Base-by-base conservation (phyloP, 53 echinoderm and acorn worm species). In the Stichopus horrens region DNA sequence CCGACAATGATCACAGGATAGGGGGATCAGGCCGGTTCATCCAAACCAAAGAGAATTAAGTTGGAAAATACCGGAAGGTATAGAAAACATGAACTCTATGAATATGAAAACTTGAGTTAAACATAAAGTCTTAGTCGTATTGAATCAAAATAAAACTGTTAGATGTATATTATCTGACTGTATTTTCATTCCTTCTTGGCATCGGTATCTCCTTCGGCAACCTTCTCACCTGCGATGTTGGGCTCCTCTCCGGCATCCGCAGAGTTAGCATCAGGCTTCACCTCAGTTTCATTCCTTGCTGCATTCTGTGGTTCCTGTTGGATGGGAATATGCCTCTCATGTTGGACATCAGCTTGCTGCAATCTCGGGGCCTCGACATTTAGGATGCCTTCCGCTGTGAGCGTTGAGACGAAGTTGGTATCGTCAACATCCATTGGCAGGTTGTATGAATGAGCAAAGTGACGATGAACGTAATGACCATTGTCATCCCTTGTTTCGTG, bases 391-490 rank as follows among this genome's bases (percentile, higher is more conserved):
- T 83, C 83, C 6, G 83, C 83, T 9, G 83, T 57, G 14, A 83
- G 23, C 6, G 59, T 83, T 19, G 83, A 83, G 59, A 22, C 51
- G 37, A 83, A 63, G 83, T 83, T 83, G 59, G 51, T 63, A 59
- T 83, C 58, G 58, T 83, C 83, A 5, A 83, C 83, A 83, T 83
- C 83, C 23, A 23, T 54, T 6, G 83, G 83, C 4, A 83, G 83
- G 22, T 59, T 63, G 65, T 83, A 83, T 5, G 83, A 83, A 63
- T 83, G 83, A 1, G 83, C 65, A 58, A 83, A 65, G 0, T 63
- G 58, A 13, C 83, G 83, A 11, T 83, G 8, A 4, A 83, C 83
- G 21, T 83, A 83, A 58, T 83, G 83, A 21, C 83, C 63, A 8
- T 83, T 57, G 6, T 83, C 63, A 21, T 60, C 60, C 9, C 83